These are phyloP conservation scores for Epirrita christyi DNA, from an alignment of 2,888 invertebrate genomes.

Conservation along the genomic window DNA sequence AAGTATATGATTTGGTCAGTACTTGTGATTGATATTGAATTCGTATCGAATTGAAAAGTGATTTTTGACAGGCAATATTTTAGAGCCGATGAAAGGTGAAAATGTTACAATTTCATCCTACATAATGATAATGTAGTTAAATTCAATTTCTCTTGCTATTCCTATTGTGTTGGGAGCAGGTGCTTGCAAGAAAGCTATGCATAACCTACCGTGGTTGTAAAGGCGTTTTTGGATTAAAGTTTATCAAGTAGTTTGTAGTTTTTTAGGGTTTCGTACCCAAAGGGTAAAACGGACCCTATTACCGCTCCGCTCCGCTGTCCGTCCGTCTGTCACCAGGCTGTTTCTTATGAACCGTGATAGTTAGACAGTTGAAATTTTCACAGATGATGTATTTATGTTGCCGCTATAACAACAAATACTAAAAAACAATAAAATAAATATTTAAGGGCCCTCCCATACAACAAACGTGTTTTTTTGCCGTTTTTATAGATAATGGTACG, in stretches of 20 bases:
- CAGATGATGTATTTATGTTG: no score
- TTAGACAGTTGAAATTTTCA: no score
- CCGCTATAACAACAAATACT: no score
- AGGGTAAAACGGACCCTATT: no score
- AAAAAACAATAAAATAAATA: no score
- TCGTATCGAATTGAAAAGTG: conserved; percentile 72
- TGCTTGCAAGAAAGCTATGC: not conserved
- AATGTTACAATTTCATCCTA: conserved; percentile 39
- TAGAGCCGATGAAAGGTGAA: conserved; percentile 38
- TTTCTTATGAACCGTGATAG: no score
- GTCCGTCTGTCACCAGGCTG: no score
- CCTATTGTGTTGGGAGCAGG: not conserved
- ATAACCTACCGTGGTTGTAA: not conserved
- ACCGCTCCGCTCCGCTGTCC: no score
- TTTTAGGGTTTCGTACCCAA: no score
- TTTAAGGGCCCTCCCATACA: no score
- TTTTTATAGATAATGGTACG: no score
- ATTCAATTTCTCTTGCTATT: conserved; percentile 24
- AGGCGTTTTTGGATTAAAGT: not conserved
- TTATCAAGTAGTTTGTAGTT: not conserved
- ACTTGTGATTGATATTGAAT: conserved; percentile 70
- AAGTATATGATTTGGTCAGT: conserved; percentile 52
- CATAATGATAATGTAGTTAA: conserved; percentile 33
- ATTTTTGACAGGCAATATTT: conserved; percentile 68
- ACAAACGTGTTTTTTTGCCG: no score